Conservation (phyloP, 1,140 invertebrate genomes). For the Goniozus legneri region DNA sequence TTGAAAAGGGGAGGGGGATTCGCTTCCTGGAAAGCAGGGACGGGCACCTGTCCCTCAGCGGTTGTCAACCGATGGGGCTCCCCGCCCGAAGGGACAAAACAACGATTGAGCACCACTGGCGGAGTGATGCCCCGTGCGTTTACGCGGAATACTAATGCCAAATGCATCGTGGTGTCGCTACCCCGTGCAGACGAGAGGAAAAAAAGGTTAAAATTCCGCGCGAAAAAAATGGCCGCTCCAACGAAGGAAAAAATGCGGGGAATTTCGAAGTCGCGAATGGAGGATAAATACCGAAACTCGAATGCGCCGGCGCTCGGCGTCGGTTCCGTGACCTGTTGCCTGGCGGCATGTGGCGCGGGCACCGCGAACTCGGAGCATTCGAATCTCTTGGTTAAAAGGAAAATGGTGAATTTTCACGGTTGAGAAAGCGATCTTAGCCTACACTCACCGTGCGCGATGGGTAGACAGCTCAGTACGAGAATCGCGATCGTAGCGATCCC, state of each 20-base stretch:
- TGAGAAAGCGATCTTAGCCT: too few relatives aligned
- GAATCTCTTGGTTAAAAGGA: not conserved
- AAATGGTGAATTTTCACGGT: not conserved
- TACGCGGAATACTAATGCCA: conserved; percentile 33
- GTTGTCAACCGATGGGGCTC: too few relatives aligned
- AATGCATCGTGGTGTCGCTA: too few relatives aligned
- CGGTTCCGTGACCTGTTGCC: conserved; percentile 43
- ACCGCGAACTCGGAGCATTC: not conserved
- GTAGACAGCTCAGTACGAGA: conserved; percentile 24
- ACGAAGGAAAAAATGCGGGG: too few relatives aligned
- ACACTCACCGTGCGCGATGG: conserved; percentile 36
- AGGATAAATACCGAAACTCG: not conserved
- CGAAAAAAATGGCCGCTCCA: too few relatives aligned
- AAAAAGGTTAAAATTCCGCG: too few relatives aligned
- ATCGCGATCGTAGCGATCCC: conserved; percentile 26
- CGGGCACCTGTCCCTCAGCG: conserved; percentile 52
- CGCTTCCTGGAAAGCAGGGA: conserved; percentile 51
- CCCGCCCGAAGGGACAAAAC: not conserved
- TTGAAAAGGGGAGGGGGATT: conserved; percentile 35
- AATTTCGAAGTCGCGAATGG: too few relatives aligned
- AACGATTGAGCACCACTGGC: conserved; percentile 31
- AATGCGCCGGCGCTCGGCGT: conserved; percentile 44
- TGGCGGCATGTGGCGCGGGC: conserved; percentile 20
- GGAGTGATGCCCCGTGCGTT: too few relatives aligned
- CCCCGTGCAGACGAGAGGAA: too few relatives aligned